These are phyloP conservation scores for Drosophila subsilvestris DNA, from an alignment of 2,888 invertebrate species.

Conservation along the genomic window DNA sequence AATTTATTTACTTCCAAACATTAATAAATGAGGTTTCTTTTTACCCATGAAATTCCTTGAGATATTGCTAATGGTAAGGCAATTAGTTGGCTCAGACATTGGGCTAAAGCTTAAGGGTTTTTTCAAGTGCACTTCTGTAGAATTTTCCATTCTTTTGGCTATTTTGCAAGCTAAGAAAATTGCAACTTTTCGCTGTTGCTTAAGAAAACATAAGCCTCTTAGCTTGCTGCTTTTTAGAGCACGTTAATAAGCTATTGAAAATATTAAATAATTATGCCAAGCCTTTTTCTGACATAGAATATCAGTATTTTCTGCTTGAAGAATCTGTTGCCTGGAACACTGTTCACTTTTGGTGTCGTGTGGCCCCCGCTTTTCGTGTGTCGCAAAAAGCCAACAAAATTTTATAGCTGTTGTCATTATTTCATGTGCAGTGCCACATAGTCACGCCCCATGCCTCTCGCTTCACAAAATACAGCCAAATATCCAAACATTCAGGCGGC, in stretches of 20 bases:
- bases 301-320: neutral
- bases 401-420: conserved; percentile 76
- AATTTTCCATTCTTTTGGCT: neutral
- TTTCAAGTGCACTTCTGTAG: neutral
- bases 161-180: no score
- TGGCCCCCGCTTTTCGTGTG: conserved; percentile 34
- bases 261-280: conserved; percentile 17
- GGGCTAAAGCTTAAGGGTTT: neutral
- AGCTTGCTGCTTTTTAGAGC: no score
- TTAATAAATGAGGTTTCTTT: no score
- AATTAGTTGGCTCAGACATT: neutral
- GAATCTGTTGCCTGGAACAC: conserved; percentile 15
- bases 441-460: conserved; percentile 17
- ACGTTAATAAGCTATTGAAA: neutral
- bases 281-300: no score
- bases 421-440: conserved; percentile 62
- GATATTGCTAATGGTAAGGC: neutral
- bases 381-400: conserved; percentile 74
- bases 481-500: neutral
- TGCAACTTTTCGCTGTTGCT: no score
- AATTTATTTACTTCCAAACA: no score
- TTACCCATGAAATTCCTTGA: neutral
- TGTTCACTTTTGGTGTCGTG: neutral
- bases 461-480: neutral
- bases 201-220: neutral